A percentile compares a stretch with the other conserved stretches of the same genome.
Conservation (phyloP, 2,113 vertebrate species). For the Eidolon helvum region DNA sequence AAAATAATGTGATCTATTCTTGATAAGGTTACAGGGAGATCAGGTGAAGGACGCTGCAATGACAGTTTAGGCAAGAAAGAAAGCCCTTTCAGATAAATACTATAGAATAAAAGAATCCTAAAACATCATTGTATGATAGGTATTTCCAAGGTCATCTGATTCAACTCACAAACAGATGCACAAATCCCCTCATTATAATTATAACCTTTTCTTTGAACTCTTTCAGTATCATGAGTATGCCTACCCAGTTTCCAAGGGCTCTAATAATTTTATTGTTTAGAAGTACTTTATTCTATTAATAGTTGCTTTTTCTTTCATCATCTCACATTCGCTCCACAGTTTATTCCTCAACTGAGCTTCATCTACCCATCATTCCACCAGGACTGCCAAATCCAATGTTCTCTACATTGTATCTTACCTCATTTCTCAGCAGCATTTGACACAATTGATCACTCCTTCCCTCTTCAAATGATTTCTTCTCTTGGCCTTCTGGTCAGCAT, state of each 20-base stretch:
- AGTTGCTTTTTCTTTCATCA: not conserved
- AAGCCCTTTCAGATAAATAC: not conserved
- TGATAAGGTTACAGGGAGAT: slow-evolving; percentile 35
- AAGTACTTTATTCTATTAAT: not conserved
- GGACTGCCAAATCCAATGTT: not conserved
- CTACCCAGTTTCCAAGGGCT: not conserved
- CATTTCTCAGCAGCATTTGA: not conserved
- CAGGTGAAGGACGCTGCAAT: not conserved
- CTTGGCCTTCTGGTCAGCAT: not conserved
- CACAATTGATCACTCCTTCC: not conserved
- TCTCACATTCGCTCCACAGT: not conserved
- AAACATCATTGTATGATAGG: not conserved
- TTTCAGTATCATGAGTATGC: not conserved
- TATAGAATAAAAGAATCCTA: not conserved
- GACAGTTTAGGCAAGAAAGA: slow-evolving; percentile 34
- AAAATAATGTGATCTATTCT: slow-evolving; percentile 64
- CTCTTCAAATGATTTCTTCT: not conserved
- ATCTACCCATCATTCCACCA: not conserved
- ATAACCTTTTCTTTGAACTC: not conserved
- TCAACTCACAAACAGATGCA: not conserved
- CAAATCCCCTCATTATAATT: not conserved
- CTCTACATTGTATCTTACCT: not conserved
- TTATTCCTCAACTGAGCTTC: not conserved
- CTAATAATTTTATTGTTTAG: not conserved
- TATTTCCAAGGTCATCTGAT: slow-evolving; percentile 8